Base-by-base conservation (phyloP, 2,888 invertebrate genomes). In the Stenodema calcarata region DNA sequence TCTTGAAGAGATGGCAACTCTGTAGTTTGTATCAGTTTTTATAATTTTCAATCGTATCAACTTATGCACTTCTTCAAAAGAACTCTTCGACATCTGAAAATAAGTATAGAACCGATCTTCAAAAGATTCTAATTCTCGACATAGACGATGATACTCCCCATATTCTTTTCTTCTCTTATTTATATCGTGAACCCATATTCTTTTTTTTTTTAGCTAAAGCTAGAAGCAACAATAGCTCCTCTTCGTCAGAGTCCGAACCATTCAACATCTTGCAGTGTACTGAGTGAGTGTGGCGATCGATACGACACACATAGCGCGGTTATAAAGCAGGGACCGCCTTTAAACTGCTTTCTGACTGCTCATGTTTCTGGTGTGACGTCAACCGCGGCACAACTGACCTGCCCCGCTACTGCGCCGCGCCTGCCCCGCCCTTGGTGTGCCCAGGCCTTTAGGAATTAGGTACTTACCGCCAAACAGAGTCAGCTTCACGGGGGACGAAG, bases 201-300 rank as follows among this genome's bases (percentile, higher is more conserved):
- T 35, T 35, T 35, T 35, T 35, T n/a, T 35, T 35, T 35, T 35
- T 35, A 35, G 35, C 35, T 35, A 47, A 47, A 47, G 47, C 47
- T 47, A 47, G n/a, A 16, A 47, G 47, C 47, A 47, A 47, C 47
- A 47, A 47, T 47, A 47, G 47, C 47, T 47, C 47, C 12, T 47
- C 47, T 47, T 47, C 47, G 47, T 47, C 47, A 35, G 35, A 35
- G 35, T 35, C 35, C 47, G 23, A 27, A 27, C 28, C 69, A 23
- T 69, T 69, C 69, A 69, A 69, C 69, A 69, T 69, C 69, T 69
- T n/a, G 69, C 69, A 69, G 69, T 69, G 69, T 28, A 69, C 69
- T 54, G 54, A 35, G 35, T 12, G 47, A 47, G 47, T 47, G 47
- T 47, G 69, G 23, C 69, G 69, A 69, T 28, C 69, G 69, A 23